These are phyloP conservation scores for Zonotrichia albicollis DNA, from an alignment of 2,797 vertebrate genomes.

Conservation along the genomic window DNA sequence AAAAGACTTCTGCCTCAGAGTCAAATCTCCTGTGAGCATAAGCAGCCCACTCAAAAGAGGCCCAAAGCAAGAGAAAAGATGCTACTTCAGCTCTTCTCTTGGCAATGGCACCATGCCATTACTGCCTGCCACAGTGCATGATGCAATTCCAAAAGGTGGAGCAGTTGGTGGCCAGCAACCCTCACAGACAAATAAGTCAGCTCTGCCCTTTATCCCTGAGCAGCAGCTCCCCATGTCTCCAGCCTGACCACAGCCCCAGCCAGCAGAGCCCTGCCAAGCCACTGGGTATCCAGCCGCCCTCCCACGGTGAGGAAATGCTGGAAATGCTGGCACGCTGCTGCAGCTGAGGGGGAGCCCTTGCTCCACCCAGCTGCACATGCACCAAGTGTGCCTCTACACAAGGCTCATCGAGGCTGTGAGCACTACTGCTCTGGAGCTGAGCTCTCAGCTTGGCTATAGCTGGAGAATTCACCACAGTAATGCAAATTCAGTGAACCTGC, in stretches of 20 bases:
- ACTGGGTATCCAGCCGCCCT: fast-evolving
- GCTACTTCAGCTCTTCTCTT: not conserved
- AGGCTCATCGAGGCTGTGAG: not conserved
- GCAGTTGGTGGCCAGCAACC: not conserved
- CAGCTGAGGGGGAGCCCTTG: not conserved
- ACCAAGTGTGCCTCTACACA: fast-evolving
- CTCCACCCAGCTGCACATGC: not conserved
- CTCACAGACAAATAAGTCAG: not conserved
- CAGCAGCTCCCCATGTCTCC: not conserved
- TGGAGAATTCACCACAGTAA: not conserved
- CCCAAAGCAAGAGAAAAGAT: not conserved
- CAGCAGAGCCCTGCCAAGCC: not conserved
- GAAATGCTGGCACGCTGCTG: fast-evolving
- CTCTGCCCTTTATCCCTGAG: not conserved
- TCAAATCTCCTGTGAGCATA: not conserved
- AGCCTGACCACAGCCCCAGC: not conserved
- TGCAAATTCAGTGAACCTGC: not conserved
- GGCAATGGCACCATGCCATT: not conserved
- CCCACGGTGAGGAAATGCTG: not conserved
- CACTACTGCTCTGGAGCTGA: not conserved
- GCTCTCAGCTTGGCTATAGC: not conserved
- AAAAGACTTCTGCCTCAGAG: not conserved
- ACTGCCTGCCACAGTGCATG: not conserved
- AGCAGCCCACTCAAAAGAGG: not conserved
- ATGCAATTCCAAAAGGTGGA: not conserved